phyloP scores from a whole-genome alignment of 2,888 invertebrate genomes.

The Schizaphis graminum region DNA sequence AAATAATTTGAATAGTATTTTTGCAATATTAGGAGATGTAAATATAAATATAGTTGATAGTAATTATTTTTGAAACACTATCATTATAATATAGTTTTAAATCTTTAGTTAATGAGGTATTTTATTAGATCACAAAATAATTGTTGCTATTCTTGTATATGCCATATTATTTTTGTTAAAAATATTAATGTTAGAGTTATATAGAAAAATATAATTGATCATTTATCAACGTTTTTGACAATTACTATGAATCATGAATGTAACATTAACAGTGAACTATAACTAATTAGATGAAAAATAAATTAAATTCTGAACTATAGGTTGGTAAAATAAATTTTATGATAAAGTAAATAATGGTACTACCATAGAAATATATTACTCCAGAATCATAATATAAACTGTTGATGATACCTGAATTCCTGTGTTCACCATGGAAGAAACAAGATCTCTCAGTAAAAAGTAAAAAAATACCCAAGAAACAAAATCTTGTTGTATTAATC shows the following conservation, averaged over 20 bases:
- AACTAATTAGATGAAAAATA: neutral
- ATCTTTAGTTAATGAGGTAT: neutral
- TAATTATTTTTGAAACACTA: neutral
- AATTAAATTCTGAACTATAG: neutral
- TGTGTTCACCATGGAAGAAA: neutral
- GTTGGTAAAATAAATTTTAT: neutral
- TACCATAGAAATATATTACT: too few species aligned
- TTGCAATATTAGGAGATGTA: too few species aligned
- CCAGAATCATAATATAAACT: neutral
- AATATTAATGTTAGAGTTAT: too few species aligned
- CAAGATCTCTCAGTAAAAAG: neutral
- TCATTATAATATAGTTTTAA: neutral
- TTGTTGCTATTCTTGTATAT: neutral
- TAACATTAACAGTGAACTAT: neutral
- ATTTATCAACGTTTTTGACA: neutral
- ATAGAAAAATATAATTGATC: neutral
- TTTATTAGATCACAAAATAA: neutral
- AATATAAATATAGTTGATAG: too few species aligned
- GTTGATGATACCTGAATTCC: neutral
- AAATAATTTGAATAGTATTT: too few species aligned
- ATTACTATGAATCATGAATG: neutral
- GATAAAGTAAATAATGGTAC: neutral
- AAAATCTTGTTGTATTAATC: neutral
- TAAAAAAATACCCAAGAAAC: neutral
- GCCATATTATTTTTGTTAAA: neutral